Evolutionary conservation across 2,113 vertebrate species (phyloP).

Genomic region (Amphiprion percula): DNA sequence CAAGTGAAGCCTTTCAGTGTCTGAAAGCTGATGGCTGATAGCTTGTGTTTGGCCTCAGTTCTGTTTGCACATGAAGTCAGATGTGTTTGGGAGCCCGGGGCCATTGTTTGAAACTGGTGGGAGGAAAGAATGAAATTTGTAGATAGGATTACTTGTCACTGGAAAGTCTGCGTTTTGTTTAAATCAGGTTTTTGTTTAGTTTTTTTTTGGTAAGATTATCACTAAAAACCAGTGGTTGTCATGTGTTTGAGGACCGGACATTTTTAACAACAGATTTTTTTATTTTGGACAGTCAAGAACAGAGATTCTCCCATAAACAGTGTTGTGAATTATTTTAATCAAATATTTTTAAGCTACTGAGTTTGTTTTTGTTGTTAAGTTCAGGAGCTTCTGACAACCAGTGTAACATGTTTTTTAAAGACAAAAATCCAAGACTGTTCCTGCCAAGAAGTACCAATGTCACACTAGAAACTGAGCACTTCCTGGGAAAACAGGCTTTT

Average conservation of each 20-base stretch:
- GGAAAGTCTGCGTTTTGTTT: neutral
- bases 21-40: constrained; percentile 32
- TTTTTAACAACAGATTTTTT: neutral
- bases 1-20: constrained; percentile 19
- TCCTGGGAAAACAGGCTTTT: neutral
- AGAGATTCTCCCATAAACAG: neutral
- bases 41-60: constrained; percentile 24
- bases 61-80: constrained; percentile 31
- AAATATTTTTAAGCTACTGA: no score
- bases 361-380: no score
- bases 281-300: neutral
- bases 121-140: constrained; percentile 15
- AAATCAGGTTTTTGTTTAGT: neutral
- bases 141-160: constrained; percentile 9
- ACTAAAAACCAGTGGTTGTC: neutral
- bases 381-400: no score
- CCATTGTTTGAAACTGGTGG: constrained; percentile 13
- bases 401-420: no score
- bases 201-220: no score
- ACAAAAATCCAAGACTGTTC: no score
- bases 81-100: constrained; percentile 19
- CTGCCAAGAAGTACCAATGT: no score
- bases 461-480: no score
- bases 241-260: neutral
- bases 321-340: no score